Percentiles rank a stretch among this genome's conserved stretches.
phyloP scores from a whole-genome alignment of 2,797 vertebrate genomes.

The Periparus ater region DNA sequence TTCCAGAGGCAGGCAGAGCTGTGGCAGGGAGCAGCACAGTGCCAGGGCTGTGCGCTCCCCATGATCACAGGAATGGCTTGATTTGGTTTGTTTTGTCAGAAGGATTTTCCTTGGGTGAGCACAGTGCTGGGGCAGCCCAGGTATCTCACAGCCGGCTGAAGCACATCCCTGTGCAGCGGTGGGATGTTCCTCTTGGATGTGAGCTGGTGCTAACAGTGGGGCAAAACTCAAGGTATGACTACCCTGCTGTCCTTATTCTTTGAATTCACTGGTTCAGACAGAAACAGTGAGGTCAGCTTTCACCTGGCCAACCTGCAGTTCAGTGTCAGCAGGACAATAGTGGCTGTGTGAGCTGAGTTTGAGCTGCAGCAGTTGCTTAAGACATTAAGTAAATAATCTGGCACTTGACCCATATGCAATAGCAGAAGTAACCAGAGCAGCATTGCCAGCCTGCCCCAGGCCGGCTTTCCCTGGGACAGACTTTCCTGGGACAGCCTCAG shows the following conservation, averaged over 20 bases:
- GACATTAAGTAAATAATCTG: not conserved
- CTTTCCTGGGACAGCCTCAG: rapidly evolving
- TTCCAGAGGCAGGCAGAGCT: not conserved
- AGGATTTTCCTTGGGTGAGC: not conserved
- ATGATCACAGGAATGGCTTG: not conserved
- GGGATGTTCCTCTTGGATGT: not conserved
- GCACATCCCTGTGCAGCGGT: not conserved
- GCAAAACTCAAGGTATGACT: not conserved
- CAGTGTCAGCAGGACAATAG: not conserved
- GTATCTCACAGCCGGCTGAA: not conserved
- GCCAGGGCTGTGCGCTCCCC: not conserved
- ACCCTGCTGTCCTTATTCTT: not conserved
- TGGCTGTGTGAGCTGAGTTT: not conserved
- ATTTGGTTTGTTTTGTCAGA: not conserved
- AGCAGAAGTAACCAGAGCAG: not conserved
- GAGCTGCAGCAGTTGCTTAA: conserved; percentile 10
- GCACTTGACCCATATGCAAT: not conserved
- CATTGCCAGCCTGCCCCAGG: not conserved
- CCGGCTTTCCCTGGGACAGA: not conserved
- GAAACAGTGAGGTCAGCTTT: not conserved
- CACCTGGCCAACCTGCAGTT: not conserved
- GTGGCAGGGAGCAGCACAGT: not conserved
- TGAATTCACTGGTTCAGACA: not conserved
- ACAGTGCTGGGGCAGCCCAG: not conserved
- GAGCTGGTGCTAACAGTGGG: not conserved